phyloP scores from a whole-genome alignment of 2,888 invertebrate genomes.

The Ormyrus pomaceus region DNA sequence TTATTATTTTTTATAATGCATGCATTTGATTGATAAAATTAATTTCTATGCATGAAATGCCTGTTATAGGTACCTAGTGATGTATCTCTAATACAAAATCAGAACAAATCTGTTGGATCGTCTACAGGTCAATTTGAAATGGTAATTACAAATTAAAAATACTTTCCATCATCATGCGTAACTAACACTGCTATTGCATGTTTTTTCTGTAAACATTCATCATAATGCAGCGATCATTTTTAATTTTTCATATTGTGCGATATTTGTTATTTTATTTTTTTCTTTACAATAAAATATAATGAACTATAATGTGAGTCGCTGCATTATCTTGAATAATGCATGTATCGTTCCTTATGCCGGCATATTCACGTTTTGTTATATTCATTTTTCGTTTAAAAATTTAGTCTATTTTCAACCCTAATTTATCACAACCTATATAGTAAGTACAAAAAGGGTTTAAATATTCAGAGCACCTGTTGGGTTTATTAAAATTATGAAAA shows the following conservation, averaged over 20 bases:
- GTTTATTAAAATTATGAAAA: slow-evolving; percentile 62
- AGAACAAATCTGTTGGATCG: slow-evolving; percentile 71
- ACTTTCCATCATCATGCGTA: slow-evolving; percentile 34
- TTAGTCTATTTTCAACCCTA: slow-evolving; percentile 40
- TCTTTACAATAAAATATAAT: neutral
- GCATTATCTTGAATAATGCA: slow-evolving; percentile 69
- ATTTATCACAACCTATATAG: slow-evolving; percentile 42
- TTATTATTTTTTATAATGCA: slow-evolving; percentile 6
- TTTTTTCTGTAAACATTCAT: slow-evolving; percentile 55
- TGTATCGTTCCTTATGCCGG: slow-evolving; percentile 72
- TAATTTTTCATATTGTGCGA: neutral
- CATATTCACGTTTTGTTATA: slow-evolving; percentile 70
- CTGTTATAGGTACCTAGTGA: slow-evolving; percentile 72
- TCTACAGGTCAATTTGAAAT: slow-evolving; percentile 73
- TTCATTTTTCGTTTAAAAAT: slow-evolving; percentile 59
- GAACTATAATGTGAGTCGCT: slow-evolving; percentile 51
- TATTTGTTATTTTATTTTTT: slow-evolving; percentile 1
- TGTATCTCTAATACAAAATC: slow-evolving; percentile 72
- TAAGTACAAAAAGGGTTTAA: slow-evolving; percentile 45
- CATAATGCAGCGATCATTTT: slow-evolving; percentile 58
- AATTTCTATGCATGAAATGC: slow-evolving; percentile 39
- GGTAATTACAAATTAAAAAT: slow-evolving; percentile 67
- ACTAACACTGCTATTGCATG: slow-evolving; percentile 57
- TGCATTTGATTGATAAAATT: slow-evolving; percentile 37
- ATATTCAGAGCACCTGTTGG: slow-evolving; percentile 68